A percentile compares a stretch with the other conserved stretches of the same genome.
phyloP scores from a whole-genome alignment of 2,797 vertebrate genomes.

The Phylloscopus collybita region DNA sequence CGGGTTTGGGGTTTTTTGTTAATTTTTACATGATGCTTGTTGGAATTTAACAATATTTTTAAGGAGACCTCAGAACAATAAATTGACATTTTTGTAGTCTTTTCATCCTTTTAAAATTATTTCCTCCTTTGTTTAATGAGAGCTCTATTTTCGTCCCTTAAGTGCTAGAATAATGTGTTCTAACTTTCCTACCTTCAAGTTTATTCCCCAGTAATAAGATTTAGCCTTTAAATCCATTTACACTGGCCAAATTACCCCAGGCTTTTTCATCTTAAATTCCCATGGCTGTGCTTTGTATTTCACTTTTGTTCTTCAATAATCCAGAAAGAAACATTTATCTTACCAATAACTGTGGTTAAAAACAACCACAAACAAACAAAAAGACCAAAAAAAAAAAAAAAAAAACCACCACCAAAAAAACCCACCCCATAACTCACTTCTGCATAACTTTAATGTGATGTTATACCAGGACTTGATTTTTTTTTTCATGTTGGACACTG shows the following conservation, averaged over 20 bases:
- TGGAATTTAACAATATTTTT: not conserved
- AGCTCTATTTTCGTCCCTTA: not conserved
- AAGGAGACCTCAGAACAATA: not conserved
- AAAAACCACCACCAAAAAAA: no score
- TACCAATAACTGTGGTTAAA: not conserved
- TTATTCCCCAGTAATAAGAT: not conserved
- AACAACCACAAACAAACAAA: not conserved
- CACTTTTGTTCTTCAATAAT: not conserved
- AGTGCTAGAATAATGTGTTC: not conserved
- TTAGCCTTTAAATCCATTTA: not conserved
- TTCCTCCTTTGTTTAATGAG: not conserved
- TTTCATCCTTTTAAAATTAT: not conserved
- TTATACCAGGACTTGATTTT: not conserved
- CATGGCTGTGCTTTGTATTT: not conserved
- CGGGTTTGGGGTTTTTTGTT: fast-evolving
- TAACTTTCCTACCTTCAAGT: not conserved
- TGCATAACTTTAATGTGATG: not conserved
- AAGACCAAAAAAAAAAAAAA: not conserved
- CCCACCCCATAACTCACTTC: not conserved
- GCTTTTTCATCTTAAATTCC: not conserved
- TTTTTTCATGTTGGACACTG: not conserved
- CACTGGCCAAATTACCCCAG: not conserved
- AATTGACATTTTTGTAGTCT: not conserved
- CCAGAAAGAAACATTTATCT: not conserved
- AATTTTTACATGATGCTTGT: not conserved